phyloP scores from a whole-genome alignment of 2,797 vertebrate species.

The Tinamus major region DNA sequence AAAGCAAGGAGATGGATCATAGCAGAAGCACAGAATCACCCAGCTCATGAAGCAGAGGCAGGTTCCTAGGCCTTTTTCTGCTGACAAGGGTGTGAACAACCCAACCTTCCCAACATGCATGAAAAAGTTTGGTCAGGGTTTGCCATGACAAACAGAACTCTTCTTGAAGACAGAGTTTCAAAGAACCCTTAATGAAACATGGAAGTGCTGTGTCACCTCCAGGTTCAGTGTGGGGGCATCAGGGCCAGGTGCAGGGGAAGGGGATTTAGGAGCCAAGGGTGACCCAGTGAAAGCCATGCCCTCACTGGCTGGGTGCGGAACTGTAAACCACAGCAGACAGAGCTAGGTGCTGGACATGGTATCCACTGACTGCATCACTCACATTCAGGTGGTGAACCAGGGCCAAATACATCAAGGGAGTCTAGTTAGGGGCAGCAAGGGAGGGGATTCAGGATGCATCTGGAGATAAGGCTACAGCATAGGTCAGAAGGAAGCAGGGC shows the following conservation, averaged over 20 bases:
- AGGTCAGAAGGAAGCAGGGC: neutral
- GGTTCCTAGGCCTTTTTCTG: neutral
- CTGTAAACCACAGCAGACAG: neutral
- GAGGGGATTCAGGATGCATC: neutral
- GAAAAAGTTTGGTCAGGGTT: neutral
- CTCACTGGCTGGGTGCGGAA: rapidly evolving
- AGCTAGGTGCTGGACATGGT: neutral
- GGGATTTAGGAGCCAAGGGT: neutral
- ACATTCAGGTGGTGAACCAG: neutral
- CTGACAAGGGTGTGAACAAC: neutral
- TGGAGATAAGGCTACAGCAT: neutral
- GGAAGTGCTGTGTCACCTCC: neutral
- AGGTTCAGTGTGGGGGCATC: neutral
- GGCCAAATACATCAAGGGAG: neutral
- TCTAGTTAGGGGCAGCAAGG: neutral
- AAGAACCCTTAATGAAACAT: neutral
- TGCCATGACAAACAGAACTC: neutral
- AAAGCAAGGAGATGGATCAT: neutral
- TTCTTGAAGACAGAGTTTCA: neutral
- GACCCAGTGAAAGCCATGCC: neutral
- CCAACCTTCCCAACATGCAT: neutral
- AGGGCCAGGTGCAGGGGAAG: too few species aligned
- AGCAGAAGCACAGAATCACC: neutral
- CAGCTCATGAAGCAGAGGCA: neutral
- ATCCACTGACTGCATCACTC: neutral